Percentiles rank a stretch among this genome's conserved stretches.
Evolutionary conservation across 2,797 vertebrate genomes (phyloP).

Genomic region (Gymnopithys bicolor): DNA sequence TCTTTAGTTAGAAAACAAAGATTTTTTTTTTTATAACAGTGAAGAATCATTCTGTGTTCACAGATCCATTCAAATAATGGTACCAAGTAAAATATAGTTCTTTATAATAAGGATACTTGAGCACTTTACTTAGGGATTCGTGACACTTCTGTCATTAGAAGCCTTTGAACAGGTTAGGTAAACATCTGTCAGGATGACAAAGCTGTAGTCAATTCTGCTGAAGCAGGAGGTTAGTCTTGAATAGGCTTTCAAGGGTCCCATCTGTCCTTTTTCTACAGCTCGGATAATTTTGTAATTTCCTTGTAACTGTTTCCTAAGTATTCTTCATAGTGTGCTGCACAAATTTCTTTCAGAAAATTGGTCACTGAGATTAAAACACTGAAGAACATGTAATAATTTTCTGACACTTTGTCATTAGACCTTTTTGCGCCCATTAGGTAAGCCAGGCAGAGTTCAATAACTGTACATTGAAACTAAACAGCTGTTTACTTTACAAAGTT

Average conservation of each 20-base stretch:
- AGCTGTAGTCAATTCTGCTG: not conserved
- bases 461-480: not conserved
- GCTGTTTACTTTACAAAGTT: not conserved
- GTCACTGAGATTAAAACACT: not conserved
- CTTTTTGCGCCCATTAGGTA: not conserved
- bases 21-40: not conserved
- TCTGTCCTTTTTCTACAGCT: not conserved
- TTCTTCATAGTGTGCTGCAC: not conserved
- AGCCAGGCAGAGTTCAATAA: not conserved
- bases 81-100: not conserved
- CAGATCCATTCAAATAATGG: not conserved
- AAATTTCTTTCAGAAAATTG: not conserved
- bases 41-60: not conserved
- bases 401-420: not conserved
- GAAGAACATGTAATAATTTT: not conserved
- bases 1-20: not conserved
- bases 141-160: not conserved
- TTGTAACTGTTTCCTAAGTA: not conserved
- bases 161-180: not conserved
- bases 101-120: not conserved
- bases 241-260: not conserved
- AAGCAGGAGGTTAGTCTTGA: not conserved
- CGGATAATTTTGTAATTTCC: not conserved
- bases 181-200: not conserved
- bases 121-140: not conserved